These are phyloP conservation scores for Ranitomeya imitator DNA, from an alignment of 2,113 vertebrate species.

Conservation along the genomic window DNA sequence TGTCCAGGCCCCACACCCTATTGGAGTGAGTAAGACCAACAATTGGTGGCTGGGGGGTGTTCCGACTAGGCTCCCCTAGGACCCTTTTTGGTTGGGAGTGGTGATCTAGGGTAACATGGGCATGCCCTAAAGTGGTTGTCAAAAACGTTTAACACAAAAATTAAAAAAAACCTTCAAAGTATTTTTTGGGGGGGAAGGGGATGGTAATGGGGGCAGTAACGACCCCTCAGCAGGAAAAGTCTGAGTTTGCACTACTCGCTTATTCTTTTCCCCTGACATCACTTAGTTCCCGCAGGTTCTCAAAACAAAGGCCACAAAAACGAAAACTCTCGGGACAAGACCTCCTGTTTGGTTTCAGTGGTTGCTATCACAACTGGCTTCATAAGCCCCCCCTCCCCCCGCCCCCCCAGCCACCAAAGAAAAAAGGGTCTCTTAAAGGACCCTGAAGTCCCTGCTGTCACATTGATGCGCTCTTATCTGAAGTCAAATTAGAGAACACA, in stretches of 20 bases:
- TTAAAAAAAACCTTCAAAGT: background rate
- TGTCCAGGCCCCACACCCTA: too few species aligned
- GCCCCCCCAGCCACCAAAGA: too few species aligned
- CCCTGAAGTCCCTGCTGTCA: background rate
- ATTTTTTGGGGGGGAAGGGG: background rate
- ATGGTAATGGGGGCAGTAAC: background rate
- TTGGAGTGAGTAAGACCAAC: too few species aligned
- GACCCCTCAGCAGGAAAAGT: background rate
- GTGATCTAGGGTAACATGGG: too few species aligned
- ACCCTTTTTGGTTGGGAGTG: background rate
- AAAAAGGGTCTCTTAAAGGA: background rate
- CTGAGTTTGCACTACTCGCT: background rate
- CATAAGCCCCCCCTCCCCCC: background rate
- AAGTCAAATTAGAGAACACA: too few species aligned
- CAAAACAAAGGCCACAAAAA: slow-evolving; percentile 10
- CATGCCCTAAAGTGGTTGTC: too few species aligned
- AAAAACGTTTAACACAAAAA: too few species aligned
- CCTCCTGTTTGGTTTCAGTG: slow-evolving; percentile 17
- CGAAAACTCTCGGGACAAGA: slow-evolving; percentile 1
- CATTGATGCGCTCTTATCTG: too few species aligned
- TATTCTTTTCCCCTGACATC: background rate
- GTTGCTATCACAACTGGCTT: slow-evolving; percentile 41
- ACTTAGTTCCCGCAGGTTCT: slow-evolving; percentile 41
- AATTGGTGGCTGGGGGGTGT: too few species aligned
- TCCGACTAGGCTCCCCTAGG: too few species aligned